Evolutionary conservation across 2,888 invertebrate species (phyloP), one percentile per base, ranked within the genome.

Genomic region (Mesochorus sp.): DNA sequence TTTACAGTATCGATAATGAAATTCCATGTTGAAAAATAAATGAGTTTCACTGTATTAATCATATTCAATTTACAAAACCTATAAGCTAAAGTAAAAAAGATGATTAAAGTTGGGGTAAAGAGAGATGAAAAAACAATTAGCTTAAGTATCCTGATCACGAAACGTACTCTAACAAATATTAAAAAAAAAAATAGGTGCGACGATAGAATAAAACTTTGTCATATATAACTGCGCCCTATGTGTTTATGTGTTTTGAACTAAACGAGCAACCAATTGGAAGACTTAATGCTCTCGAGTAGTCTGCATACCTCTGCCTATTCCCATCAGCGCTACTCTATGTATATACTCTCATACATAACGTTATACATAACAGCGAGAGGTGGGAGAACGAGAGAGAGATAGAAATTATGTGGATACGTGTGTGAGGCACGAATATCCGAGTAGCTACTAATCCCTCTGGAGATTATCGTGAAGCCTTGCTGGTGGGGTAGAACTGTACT

Each of bases 391-490:
- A 5, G 44, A 47, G 8, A 47, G 21, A 51, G 51, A 37, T 47
- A 34, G 24, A 61, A 42, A 61, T n/a, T 10, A 0, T 17, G n/a
- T 49, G 10, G 28, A 24, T 10, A 10, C 14, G 26, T 51, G 17
- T 51, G 17, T 49, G 64, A 51, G 44, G 44, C 64, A 51, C 59
- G 74, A 70, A 74, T 78, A 74, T 59, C 73, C 78, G 64, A 70
- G 74, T 66, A 74, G 73, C 62, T 70, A 74, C 74, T 78, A 74
- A 78, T 78, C 74, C 78, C 78, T 74, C 44, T 37, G 68, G 74
- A 78, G 78, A 78, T 78, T 78, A 78, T 64, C 74, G 74, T 70
- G 70, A 68, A 61, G 34, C 64, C 78, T 78, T 70, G 61, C 64
- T 47, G 28, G 31, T 44, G 21, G 42, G 2, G 28, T 8, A 17